Percentiles rank a stretch among this genome's conserved stretches.
phyloP scores from a whole-genome alignment of 2,888 invertebrate species.

The Harpagoxenus sublaevis region DNA sequence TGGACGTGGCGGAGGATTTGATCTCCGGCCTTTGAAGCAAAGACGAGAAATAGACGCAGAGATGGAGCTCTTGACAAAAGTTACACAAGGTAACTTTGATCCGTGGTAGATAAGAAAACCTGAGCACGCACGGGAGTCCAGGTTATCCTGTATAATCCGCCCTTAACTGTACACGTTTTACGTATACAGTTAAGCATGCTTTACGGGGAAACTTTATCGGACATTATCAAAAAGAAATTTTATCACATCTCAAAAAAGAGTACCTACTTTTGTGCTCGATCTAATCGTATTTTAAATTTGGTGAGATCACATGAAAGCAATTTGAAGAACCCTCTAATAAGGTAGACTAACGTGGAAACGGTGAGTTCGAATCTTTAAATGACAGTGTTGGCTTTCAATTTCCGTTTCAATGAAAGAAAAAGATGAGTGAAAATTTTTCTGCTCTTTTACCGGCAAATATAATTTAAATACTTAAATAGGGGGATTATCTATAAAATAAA shows the following conservation, averaged over 20 bases:
- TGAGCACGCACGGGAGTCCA: neutral
- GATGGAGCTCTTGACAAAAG: constrained; percentile 25
- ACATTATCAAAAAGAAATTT: constrained; percentile 13
- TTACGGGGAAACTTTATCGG: neutral
- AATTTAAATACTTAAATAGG: neutral
- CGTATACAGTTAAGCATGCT: neutral
- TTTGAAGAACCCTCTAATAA: constrained; percentile 20
- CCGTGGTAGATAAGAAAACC: constrained; percentile 12
- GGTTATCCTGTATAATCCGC: neutral
- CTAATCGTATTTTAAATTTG: constrained; percentile 2
- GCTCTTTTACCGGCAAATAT: neutral
- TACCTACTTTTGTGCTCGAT: neutral
- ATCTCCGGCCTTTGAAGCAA: constrained; percentile 13
- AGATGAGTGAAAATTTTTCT: neutral
- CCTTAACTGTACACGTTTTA: neutral
- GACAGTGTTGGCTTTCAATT: neutral
- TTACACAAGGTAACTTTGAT: constrained; percentile 12
- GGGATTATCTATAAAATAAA: constrained; percentile 4
- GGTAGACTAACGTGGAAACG: neutral
- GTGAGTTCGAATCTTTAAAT: neutral
- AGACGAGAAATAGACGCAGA: constrained; percentile 19
- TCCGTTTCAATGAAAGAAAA: neutral
- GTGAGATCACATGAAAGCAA: constrained; percentile 11
- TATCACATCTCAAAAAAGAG: neutral
- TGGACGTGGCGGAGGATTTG: constrained; percentile 15